phyloP scores from a whole-genome alignment of 1,140 invertebrate genomes.

The Sinella curviseta region DNA sequence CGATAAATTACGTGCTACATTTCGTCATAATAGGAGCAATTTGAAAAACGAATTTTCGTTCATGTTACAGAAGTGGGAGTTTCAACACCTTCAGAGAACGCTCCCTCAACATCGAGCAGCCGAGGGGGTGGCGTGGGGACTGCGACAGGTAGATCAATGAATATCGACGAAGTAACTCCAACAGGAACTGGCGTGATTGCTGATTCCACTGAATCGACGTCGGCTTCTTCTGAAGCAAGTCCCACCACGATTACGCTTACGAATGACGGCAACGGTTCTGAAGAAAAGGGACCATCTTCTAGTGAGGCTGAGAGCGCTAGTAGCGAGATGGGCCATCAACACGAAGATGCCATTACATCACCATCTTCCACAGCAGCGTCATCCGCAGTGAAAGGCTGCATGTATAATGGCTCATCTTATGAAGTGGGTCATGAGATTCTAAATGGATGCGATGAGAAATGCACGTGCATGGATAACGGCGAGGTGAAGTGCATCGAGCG shows the following conservation, averaged over 20 bases:
- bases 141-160: constrained; percentile 6
- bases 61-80: background rate
- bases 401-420: constrained; percentile 50
- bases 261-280: background rate
- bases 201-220: background rate
- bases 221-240: background rate
- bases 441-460: constrained; percentile 53
- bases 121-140: background rate
- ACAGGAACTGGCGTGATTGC: background rate
- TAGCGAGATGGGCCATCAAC: background rate
- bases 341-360: background rate
- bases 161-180: constrained; percentile 3
- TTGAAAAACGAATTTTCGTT: too few species aligned
- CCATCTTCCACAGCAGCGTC: background rate
- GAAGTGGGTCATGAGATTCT: constrained; percentile 50
- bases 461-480: constrained; percentile 50
- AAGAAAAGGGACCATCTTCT: background rate
- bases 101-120: background rate
- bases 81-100: background rate
- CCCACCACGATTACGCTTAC: background rate
- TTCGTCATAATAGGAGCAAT: too few species aligned
- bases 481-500: constrained; percentile 50
- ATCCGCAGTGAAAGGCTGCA: constrained; percentile 46
- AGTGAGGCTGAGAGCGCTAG: background rate
- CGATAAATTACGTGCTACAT: too few species aligned